phyloP scores from a whole-genome alignment of 2,888 invertebrate species.

The Chymomyza caudatula region DNA sequence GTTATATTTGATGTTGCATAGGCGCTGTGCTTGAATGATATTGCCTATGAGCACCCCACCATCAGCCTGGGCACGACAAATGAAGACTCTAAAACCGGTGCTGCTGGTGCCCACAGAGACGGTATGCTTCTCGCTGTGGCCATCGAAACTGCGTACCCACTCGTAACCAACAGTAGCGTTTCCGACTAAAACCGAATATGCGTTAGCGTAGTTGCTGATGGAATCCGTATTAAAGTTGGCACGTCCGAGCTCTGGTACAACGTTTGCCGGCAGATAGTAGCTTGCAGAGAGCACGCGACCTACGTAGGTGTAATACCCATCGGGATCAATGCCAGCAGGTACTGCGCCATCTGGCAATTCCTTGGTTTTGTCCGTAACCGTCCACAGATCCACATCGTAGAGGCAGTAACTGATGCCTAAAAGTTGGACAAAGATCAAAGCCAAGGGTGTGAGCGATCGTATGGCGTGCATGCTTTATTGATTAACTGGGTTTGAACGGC shows the following conservation, averaged over 20 bases:
- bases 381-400: conserved; percentile 37
- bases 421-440: conserved; percentile 31
- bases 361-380: conserved; percentile 35
- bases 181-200: conserved; percentile 29
- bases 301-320: conserved; percentile 41
- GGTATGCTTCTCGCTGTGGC: conserved; percentile 27
- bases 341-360: conserved; percentile 28
- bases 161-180: conserved; percentile 26
- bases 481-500: background rate
- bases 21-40: conserved; percentile 18
- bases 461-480: conserved; percentile 24
- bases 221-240: conserved; percentile 38
- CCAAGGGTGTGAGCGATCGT: conserved; percentile 17
- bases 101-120: conserved; percentile 39
- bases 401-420: conserved; percentile 33
- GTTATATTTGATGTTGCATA: conserved; percentile 39
- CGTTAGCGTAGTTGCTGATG: background rate
- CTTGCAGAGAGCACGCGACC: conserved; percentile 34
- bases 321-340: conserved; percentile 43
- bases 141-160: conserved; percentile 46
- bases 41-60: conserved; percentile 32
- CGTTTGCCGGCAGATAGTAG: conserved; percentile 37
- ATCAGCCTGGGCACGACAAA: conserved; percentile 36
- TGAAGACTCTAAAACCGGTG: conserved; percentile 33
- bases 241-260: conserved; percentile 39